These are phyloP conservation scores for Dynastes tityus DNA, from an alignment of 2,888 invertebrate species.

Conservation along the genomic window DNA sequence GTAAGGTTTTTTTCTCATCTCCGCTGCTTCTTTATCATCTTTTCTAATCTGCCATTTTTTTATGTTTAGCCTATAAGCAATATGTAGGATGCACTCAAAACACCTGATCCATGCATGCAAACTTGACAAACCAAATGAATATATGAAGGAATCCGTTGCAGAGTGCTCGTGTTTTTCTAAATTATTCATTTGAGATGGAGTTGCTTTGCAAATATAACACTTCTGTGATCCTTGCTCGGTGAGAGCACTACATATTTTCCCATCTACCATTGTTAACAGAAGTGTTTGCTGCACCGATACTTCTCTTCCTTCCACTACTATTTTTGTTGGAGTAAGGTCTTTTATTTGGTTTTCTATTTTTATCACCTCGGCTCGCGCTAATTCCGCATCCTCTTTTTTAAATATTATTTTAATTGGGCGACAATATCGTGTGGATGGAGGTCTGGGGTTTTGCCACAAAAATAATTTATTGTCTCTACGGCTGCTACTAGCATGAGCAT, in stretches of 20 bases:
- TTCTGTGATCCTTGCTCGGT: constrained; percentile 14
- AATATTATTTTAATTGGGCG: constrained; percentile 18
- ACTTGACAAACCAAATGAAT: constrained; percentile 2
- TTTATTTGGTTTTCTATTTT: constrained; percentile 11
- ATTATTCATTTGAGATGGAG: constrained; percentile 6
- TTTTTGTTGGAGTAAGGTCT: background rate
- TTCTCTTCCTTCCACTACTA: background rate
- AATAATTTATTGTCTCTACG: background rate
- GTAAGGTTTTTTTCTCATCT: background rate
- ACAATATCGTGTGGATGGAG: constrained; percentile 17
- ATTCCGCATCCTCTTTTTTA: background rate
- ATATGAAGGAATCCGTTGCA: background rate
- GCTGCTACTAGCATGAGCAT: background rate
- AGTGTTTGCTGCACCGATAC: background rate
- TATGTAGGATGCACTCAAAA: constrained; percentile 33
- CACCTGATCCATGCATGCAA: constrained; percentile 20
- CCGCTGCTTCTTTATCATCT: background rate
- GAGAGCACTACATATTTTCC: no score
- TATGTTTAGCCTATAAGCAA: constrained; percentile 14
- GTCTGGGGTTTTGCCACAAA: constrained; percentile 25
- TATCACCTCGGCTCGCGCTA: background rate
- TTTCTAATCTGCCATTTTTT: constrained; percentile 35
- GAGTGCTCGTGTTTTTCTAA: background rate
- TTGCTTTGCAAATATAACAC: constrained; percentile 14
- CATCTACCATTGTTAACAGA: constrained; percentile 19